phyloP scores from a whole-genome alignment of 2,113 vertebrate genomes.

The Spizaetus ornatus region DNA sequence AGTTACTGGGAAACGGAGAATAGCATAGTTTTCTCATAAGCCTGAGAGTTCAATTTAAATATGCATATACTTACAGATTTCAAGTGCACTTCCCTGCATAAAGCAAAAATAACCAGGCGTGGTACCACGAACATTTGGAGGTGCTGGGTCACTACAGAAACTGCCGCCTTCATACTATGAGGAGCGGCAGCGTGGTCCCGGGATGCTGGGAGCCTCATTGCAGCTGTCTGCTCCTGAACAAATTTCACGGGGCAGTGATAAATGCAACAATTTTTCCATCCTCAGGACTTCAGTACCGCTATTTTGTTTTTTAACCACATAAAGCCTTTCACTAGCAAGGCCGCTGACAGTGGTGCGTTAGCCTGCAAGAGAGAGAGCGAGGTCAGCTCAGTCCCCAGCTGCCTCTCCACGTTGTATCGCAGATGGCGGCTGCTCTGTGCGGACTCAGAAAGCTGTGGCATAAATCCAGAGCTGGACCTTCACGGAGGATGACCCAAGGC shows the following conservation, averaged over 20 bases:
- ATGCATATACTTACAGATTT: neutral
- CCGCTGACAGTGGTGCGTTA: neutral
- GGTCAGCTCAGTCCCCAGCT: neutral
- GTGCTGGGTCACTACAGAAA: neutral
- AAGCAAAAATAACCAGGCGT: neutral
- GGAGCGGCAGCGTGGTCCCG: fast-evolving
- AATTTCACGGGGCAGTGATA: neutral
- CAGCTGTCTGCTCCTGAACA: neutral
- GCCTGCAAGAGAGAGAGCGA: neutral
- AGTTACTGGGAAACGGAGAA: neutral
- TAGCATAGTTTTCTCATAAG: neutral
- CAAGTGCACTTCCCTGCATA: neutral
- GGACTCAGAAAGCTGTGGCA: fast-evolving
- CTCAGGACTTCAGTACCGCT: neutral
- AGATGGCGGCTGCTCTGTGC: fast-evolving
- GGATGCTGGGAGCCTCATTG: neutral
- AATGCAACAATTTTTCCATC: neutral
- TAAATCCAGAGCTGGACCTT: neutral
- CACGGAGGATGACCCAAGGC: neutral
- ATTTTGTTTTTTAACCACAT: neutral
- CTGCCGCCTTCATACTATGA: fast-evolving
- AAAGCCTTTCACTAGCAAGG: neutral
- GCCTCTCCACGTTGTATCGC: fast-evolving
- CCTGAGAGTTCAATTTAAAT: neutral
- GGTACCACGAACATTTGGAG: neutral